Evolutionary conservation across 1,140 invertebrate genomes (phyloP), one percentile per base, ranked within the genome.

Genomic region (Drosophila sp.): DNA sequence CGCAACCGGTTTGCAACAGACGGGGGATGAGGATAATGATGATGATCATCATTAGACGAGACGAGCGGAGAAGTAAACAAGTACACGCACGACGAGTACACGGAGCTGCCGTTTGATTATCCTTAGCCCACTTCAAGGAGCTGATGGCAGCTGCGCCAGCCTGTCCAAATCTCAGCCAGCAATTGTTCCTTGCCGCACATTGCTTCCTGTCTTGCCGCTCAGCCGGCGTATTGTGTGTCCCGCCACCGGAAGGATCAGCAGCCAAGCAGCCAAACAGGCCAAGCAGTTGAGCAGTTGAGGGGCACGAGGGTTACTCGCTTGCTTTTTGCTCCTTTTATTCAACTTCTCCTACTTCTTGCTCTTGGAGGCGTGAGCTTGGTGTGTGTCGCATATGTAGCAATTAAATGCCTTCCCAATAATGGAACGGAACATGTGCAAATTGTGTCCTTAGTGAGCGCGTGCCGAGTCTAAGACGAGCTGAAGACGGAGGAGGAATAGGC

Each of bases 311-410:
- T 79, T 73, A 41, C 63, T 56, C 46, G 16, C 29, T 51, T 53
- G n/a, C n/a, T 34, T 25, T 40, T 32, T 61, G 45, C 48, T 27
- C 18, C n/a, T n/a, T n/a, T n/a, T 48, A 13, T 27, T 48, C 4
- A 2, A 4, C 1, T 21, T 21, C 4, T 21, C 21, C 21, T 21
- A 2, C 21, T 1, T 8, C 34, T 14, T 21, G 16, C 48, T 64
- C 34, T 79, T 74, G 79, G 76, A 80, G 84, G 84, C 83, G 84
- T 84, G 59, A 51, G 58, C 64, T 64, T 67, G 78, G 61, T 81
- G 80, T 76, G 72, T 89, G 83, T 83, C 80, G 83, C 83, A 83
- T 89, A 89, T 89, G 83, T 89, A 89, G 83, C 83, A 89, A 89
- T 89, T 89, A 86, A 65, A 69, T 72, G 76, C 65, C 48, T 32